Conservation (phyloP, 2,797 vertebrate genomes). For the Tragopan temminckii region DNA sequence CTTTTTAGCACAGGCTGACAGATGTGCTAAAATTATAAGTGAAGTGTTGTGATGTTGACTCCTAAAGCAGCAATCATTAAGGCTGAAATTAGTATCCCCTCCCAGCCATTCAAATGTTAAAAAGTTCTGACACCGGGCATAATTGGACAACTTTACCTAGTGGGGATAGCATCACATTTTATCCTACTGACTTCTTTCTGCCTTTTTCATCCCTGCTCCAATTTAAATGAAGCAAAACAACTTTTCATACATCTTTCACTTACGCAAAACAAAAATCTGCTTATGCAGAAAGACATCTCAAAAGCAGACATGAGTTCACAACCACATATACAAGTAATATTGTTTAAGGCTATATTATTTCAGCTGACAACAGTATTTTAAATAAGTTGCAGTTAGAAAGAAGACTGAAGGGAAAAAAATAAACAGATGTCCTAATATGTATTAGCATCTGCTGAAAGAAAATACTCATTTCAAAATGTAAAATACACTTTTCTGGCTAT, state of each 20-base stretch:
- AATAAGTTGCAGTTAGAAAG: conserved; percentile 44
- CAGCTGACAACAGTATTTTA: conserved; percentile 68
- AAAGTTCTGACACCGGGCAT: conserved; percentile 62
- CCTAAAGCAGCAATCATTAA: conserved; percentile 76
- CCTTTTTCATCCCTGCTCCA: conserved; percentile 56
- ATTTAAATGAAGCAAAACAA: conserved; percentile 75
- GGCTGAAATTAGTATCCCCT: conserved; percentile 75
- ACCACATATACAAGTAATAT: conserved; percentile 61
- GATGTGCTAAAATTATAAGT: conserved; percentile 71
- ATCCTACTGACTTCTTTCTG: conserved; percentile 59
- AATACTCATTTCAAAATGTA: conserved; percentile 50
- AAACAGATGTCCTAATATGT: conserved; percentile 69
- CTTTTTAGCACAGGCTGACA: conserved; percentile 71
- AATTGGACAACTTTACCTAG: conserved; percentile 77
- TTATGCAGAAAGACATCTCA: conserved; percentile 77
- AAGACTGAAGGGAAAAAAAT: conserved; percentile 32
- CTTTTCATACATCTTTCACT: conserved; percentile 59
- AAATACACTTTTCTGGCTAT: conserved; percentile 34
- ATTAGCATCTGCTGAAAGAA: conserved; percentile 71
- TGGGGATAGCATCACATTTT: conserved; percentile 62
- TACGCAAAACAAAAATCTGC: conserved; percentile 75
- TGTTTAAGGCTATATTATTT: conserved; percentile 70
- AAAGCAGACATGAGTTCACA: conserved; percentile 61
- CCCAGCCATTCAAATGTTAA: conserved; percentile 73
- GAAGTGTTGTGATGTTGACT: conserved; percentile 75